phyloP scores from a whole-genome alignment of 2,113 vertebrate genomes.

The Zosterops japonicus region DNA sequence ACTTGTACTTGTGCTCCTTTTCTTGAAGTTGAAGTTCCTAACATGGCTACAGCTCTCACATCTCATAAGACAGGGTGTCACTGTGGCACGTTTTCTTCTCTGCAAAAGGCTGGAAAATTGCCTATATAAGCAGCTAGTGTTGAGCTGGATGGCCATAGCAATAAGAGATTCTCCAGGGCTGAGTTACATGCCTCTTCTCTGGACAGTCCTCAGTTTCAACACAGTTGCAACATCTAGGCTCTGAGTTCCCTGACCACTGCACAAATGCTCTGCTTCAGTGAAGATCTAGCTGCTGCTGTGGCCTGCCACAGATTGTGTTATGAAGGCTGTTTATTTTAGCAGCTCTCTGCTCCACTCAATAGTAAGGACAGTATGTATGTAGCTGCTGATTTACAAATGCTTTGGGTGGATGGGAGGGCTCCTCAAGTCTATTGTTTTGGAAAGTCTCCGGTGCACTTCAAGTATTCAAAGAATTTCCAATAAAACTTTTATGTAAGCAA shows the following conservation, averaged over 20 bases:
- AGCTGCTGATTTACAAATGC: constrained; percentile 22
- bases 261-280: neutral
- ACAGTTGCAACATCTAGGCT: neutral
- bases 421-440: constrained; percentile 49
- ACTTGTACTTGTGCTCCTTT: neutral
- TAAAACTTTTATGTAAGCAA: constrained; percentile 76
- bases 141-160: constrained; percentile 43
- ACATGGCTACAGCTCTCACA: neutral
- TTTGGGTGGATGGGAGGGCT: constrained; percentile 39
- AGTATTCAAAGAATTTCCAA: constrained; percentile 72
- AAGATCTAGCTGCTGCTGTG: constrained; percentile 2
- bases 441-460: constrained; percentile 63
- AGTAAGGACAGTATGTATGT: constrained; percentile 8
- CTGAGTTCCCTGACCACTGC: neutral
- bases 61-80: neutral
- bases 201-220: constrained; percentile 3
- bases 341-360: neutral
- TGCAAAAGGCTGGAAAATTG: neutral
- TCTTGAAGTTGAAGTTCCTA: neutral
- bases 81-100: neutral
- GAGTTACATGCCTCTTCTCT: neutral
- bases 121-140: neutral
- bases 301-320: neutral
- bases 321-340: constrained; percentile 8
- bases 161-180: constrained; percentile 10